Evolutionary conservation across 1,140 invertebrate species (phyloP).

Genomic region (Acromyrmex charruanus): DNA sequence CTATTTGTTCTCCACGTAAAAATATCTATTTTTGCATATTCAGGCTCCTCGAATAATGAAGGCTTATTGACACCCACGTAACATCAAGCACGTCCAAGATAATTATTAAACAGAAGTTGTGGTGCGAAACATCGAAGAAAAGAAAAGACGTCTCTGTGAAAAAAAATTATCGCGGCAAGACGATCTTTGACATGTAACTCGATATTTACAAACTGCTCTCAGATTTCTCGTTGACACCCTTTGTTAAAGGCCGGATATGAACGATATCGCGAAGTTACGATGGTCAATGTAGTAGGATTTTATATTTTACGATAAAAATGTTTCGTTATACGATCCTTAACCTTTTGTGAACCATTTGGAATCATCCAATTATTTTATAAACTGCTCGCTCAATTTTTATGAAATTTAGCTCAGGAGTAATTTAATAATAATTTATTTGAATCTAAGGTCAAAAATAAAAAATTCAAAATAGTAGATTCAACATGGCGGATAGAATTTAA

Average conservation of each 20-base stretch:
- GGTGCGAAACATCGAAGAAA: not conserved
- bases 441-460: no score
- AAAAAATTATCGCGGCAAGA: slow-evolving; percentile 69
- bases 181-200: slow-evolving; percentile 64
- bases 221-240: slow-evolving; percentile 63
- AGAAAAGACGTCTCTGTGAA: slow-evolving; percentile 1
- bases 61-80: slow-evolving; percentile 30
- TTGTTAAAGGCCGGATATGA: slow-evolving; percentile 56
- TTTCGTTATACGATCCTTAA: not conserved
- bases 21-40: not conserved
- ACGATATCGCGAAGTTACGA: slow-evolving; percentile 13
- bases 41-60: not conserved
- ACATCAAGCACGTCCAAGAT: slow-evolving; percentile 2
- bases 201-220: slow-evolving; percentile 71
- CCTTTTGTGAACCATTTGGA: no score
- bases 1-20: not conserved
- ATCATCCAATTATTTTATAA: no score
- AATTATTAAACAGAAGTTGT: not conserved
- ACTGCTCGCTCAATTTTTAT: no score
- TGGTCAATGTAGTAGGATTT: not conserved
- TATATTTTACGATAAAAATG: not conserved
- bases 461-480: no score
- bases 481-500: no score
- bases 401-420: no score
- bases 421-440: no score